phyloP scores from a whole-genome alignment of 2,797 vertebrate genomes.

The Dryobates pubescens region DNA sequence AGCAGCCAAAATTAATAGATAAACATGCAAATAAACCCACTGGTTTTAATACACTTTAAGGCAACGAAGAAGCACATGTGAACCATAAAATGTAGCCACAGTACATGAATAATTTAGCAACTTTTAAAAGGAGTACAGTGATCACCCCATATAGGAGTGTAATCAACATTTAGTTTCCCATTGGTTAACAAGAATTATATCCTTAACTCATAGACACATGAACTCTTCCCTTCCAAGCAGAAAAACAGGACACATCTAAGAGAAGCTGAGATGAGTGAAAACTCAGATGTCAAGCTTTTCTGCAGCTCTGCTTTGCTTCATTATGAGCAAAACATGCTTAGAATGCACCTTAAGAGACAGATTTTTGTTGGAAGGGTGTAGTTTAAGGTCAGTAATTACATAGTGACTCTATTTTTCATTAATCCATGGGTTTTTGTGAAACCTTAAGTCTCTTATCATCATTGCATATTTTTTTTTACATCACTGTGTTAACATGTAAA shows the following conservation, averaged over 20 bases:
- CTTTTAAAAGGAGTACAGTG: background rate
- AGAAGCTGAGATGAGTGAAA: background rate
- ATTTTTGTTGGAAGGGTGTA: background rate
- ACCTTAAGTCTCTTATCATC: background rate
- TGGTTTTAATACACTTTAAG: background rate
- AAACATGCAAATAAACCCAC: slow-evolving; percentile 13
- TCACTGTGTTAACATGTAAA: background rate
- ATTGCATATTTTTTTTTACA: background rate
- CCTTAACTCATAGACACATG: background rate
- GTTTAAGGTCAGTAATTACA: background rate
- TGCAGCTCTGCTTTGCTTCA: background rate
- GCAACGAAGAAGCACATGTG: background rate
- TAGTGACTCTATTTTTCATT: background rate
- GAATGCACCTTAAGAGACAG: background rate
- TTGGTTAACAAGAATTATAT: background rate
- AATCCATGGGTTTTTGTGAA: background rate
- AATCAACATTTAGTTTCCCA: background rate
- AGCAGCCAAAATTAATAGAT: slow-evolving; percentile 33
- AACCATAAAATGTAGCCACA: slow-evolving; percentile 6
- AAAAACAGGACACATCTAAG: background rate
- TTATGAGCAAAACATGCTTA: background rate
- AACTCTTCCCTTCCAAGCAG: background rate
- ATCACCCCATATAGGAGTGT: background rate
- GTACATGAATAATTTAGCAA: slow-evolving; percentile 41
- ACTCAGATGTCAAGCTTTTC: background rate